phyloP scores from a whole-genome alignment of 2,888 invertebrate species.

The Sialis lutaria region DNA sequence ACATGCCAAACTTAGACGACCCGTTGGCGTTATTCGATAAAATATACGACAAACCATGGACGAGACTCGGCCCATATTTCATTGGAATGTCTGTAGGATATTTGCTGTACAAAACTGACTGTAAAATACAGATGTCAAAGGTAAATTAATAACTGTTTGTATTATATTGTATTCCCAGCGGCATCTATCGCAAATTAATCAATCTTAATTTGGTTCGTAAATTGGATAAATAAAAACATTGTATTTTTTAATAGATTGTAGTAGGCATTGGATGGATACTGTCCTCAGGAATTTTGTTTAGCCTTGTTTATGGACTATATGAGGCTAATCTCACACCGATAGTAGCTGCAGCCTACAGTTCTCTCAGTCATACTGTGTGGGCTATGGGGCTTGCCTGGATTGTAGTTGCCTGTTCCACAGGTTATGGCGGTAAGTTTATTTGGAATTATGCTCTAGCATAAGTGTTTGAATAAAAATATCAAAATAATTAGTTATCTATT shows the following conservation, averaged over 20 bases:
- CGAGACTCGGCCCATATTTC: constrained; percentile 65
- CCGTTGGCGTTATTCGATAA: constrained; percentile 73
- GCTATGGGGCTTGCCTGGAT: constrained; percentile 67
- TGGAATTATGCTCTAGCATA: too few species aligned
- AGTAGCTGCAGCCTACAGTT: constrained; percentile 61
- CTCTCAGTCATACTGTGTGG: constrained; percentile 71
- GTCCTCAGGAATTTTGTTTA: constrained; percentile 45
- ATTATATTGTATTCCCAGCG: background rate
- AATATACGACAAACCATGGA: constrained; percentile 84
- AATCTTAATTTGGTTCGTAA: too few species aligned
- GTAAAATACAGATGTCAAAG: constrained; percentile 55
- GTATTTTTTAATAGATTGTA: constrained; percentile 16
- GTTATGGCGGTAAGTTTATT: constrained; percentile 47
- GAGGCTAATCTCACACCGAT: constrained; percentile 47
- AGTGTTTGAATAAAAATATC: too few species aligned
- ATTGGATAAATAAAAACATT: too few species aligned
- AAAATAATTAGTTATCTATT: background rate
- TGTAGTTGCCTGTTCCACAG: constrained; percentile 69
- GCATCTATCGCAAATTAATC: too few species aligned
- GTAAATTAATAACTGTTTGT: constrained; percentile 20
- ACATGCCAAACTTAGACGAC: constrained; percentile 61
- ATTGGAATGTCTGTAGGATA: constrained; percentile 74
- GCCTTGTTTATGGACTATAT: constrained; percentile 64
- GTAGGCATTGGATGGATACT: constrained; percentile 52
- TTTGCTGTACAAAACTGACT: constrained; percentile 65